Base-by-base conservation (phyloP, 2,113 vertebrate genomes). In the Dunckerocampus dactyliophorus region DNA sequence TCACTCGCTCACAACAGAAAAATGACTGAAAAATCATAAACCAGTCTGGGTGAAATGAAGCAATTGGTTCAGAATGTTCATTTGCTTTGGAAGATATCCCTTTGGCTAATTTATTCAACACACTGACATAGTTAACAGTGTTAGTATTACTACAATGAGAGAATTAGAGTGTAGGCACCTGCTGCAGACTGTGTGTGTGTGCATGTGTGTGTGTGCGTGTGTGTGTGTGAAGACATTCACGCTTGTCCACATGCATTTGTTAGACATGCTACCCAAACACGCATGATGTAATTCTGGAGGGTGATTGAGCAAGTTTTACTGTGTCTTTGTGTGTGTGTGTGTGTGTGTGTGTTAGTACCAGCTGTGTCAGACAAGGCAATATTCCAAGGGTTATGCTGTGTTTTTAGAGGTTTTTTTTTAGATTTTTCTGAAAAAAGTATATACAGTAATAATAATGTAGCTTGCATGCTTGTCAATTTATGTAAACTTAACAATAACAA, bases 211-310 rank as follows among this genome's bases (percentile, higher is more conserved):
- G 31, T 28, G 19, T 22, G n/a, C 17, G 21, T 16, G 16, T 19
- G 21, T 16, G 16, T 42, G 31, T 28, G 19, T 22, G n/a, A 8
- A 28, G 1, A 12, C 54, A 34, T 22, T 65, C 31, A 53, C 13
- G 22, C 48, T 63, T 59, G 66, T 69, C 53, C 65, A 46, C 16
- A 39, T 66, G 19, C 69, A 67, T 76, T 62, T 79, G 72, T 59
- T 54, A 51, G n/a, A 76, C 63, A 71, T 24, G 39, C 57, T 59
- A 62, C 62, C 61, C 68, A 22, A 60, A 42, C 66, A 69, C 1
- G 53, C 62, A 61, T 80, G 68, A 69, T 80, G 63, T 65, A 55
- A 47, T 20, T 61, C 75, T 67, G 45, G 28, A 63, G 69, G 74
- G 71, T 13, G 45, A 69, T 8, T 62, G 62, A 48, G 58, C 47